Base-by-base conservation (phyloP, 23 tunicate species). In the Corella eumyota region DNA sequence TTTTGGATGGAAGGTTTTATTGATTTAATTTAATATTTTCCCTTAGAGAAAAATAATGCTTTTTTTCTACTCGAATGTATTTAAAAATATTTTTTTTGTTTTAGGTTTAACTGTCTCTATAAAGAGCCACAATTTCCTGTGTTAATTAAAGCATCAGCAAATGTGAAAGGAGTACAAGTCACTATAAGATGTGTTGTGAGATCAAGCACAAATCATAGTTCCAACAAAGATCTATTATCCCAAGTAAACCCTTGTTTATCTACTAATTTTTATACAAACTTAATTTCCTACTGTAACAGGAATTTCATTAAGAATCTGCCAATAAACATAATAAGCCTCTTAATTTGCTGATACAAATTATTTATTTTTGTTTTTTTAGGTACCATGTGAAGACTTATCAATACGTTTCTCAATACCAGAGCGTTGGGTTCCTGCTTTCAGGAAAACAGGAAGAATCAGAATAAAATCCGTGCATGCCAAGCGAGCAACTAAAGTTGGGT, bases 381-480 rank as follows among this genome's bases (percentile, higher is more conserved):
- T 79, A 28, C 78, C 87, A 25, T 88, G 96, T 34, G 96, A 88
- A 35, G 78, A 88, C 54, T 30, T 88, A n/a, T 62, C 67, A 32
- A 67, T 88, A 1, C 65, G 96, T 23, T 67, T 88, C 36, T 72
- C 88, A 2, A 58, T 88, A 0, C 88, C 88, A 6, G 62, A 67
- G 17, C 34, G 63, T 5, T 79, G 82, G 88, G 65, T 53, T 23
- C 55, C 67, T 13, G 78, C 71, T 25, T 88, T 88, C 71, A 61
- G 72, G 23, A 64, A 61, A 20, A 45, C 34, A 1, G 83, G 73
- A 19, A 29, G 66, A 6, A 65, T 78, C 61, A 35, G 56, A 7
- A 62, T 65, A 25, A 72, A 69, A n/a, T 74, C 94, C 23, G 61
- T 84, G 25, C 76, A 65, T 27, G 65, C 94, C 4, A 58, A 61